These are phyloP conservation scores for Lithophane semibrunnea DNA, from an alignment of 2,888 invertebrate genomes.

Conservation along the genomic window DNA sequence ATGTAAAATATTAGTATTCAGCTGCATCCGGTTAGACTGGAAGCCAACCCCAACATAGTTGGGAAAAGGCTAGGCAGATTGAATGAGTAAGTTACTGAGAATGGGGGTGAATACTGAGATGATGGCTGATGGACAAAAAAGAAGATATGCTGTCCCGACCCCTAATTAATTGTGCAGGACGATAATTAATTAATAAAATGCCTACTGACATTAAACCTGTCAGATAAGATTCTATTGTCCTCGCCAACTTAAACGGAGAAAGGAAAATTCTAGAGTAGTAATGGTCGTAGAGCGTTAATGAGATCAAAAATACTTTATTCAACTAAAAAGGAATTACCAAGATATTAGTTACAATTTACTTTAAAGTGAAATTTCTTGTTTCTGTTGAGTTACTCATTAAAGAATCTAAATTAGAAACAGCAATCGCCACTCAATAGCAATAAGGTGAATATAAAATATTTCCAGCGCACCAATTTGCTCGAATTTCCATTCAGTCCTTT, in stretches of 20 bases:
- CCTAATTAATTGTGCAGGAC: neutral
- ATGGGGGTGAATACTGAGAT: neutral
- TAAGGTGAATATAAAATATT: neutral
- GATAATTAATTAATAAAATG: neutral
- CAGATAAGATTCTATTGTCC: neutral
- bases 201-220: neutral
- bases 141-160: neutral
- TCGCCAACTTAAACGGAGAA: neutral
- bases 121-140: neutral
- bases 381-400: neutral
- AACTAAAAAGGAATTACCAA: neutral
- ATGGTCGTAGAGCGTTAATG: neutral
- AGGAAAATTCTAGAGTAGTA: neutral
- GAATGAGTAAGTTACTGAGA: neutral
- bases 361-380: conserved; percentile 11
- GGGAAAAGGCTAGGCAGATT: neutral
- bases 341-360: neutral
- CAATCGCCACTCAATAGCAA: neutral
- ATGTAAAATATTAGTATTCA: neutral
- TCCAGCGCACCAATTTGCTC: neutral
- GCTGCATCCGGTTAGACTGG: neutral
- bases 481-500: neutral
- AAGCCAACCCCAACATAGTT: neutral
- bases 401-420: neutral
- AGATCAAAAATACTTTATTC: neutral